Evolutionary conservation across 2,888 invertebrate genomes (phyloP), one percentile per base, ranked within the genome.

Genomic region (Ctena decussata): DNA sequence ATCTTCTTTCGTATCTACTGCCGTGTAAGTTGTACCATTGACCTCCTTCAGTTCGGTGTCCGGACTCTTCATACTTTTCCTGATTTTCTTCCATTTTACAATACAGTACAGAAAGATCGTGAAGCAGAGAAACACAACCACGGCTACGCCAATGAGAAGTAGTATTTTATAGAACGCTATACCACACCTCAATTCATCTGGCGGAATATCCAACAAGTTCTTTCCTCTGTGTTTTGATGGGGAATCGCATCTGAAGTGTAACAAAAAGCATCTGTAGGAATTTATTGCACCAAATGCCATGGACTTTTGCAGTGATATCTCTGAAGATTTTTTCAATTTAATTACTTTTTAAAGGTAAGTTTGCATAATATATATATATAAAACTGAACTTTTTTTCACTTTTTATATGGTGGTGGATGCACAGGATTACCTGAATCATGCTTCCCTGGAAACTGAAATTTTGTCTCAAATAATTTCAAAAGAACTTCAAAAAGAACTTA

Each of bases 1-100:
- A 0, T 84, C 81, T 12, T 84, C 86, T 18, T 60, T 60, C n/a
- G 84, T 82, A 41, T 79, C 84, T 5, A 87, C 84, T 12, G 87
- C 84, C 5, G 87, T 82, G 46, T 87, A 87, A 57, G 82, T 35
- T 44, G 77, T 79, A 2, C 79, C 74, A 8, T 41, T 41, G 15
- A 41, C 27, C 21, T 11, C 21, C 18, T 53, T n/a, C 21, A 18
- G 8, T 53, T n/a, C 12, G 5, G 53, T 15, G 3, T n/a, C 53
- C 21, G 8, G 5, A 5, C 21, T n/a, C 21, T n/a, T n/a, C n/a
- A n/a, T n/a, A 24, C n/a, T 53, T 21, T 53, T 18, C n/a, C 24
- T 53, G 18, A 27, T 27, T 49, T 60, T 44, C 60, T 65, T 46
- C 11, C 65, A 1, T 18, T 21, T 32, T 5, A 65, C 12, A 35